Conservation (phyloP, 2,113 vertebrate species). For the Cyphomyrus discorhynchus region DNA sequence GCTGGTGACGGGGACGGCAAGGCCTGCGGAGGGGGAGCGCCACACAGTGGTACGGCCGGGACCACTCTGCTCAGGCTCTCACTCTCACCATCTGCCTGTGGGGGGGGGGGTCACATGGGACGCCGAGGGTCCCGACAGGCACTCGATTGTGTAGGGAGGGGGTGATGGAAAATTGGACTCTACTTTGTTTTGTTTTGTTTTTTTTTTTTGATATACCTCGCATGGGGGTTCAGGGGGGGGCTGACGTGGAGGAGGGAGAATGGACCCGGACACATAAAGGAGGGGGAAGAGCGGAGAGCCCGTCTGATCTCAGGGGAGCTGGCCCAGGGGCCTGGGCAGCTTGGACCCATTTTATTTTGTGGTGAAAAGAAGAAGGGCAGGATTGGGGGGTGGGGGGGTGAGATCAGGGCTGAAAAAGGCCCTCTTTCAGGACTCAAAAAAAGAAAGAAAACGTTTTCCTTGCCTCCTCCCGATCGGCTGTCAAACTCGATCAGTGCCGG, state of each 20-base stretch:
- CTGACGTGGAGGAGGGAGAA: neutral
- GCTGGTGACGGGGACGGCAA: neutral
- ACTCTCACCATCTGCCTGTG: neutral
- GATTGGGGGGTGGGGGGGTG: conserved; percentile 12
- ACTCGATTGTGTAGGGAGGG: neutral
- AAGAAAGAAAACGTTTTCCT: conserved; percentile 66
- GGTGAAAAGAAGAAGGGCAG: conserved; percentile 47
- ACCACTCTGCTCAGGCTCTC: neutral
- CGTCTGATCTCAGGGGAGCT: conserved; percentile 41
- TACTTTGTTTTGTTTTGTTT: neutral
- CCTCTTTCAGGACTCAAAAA: conserved; percentile 84
- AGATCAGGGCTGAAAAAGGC: conserved; percentile 75
- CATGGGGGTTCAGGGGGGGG: neutral
- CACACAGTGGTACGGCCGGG: neutral
- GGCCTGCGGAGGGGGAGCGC: neutral
- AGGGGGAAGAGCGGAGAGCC: conserved; percentile 24
- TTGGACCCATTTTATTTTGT: conserved; percentile 41
- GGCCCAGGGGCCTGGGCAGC: conserved; percentile 36
- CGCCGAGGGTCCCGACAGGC: neutral
- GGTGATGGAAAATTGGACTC: neutral
- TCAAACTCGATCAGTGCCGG: conserved; percentile 97
- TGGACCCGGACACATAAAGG: neutral
- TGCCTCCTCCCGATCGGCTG: conserved; percentile 91
- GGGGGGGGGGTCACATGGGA: neutral
- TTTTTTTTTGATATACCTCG: conserved; percentile 6